Evolutionary conservation across 2,113 vertebrate species (phyloP).

Genomic region (Panthera tigris): DNA sequence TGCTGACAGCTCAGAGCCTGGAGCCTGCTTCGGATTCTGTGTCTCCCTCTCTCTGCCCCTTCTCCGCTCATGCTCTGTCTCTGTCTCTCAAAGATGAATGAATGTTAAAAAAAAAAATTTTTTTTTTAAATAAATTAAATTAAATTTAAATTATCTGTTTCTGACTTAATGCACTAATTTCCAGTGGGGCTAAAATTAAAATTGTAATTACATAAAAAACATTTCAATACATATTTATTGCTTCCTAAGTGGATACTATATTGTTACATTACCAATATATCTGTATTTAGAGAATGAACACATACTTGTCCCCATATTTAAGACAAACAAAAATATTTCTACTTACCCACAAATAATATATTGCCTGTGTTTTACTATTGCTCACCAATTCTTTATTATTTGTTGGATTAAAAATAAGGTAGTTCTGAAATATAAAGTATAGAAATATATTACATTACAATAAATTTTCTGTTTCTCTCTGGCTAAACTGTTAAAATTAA

Average conservation of each 20-base stretch:
- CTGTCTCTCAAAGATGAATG: no score
- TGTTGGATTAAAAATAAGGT: constrained; percentile 88
- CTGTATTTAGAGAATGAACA: neutral
- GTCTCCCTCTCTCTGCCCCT: no score
- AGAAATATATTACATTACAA: neutral
- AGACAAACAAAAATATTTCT: neutral
- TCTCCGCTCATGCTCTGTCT: no score
- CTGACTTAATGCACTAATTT: constrained; percentile 45
- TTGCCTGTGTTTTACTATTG: constrained; percentile 88
- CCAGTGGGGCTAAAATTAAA: constrained; percentile 11
- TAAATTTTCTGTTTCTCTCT: neutral
- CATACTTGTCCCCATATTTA: neutral
- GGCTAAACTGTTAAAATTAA: constrained; percentile 18
- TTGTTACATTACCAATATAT: neutral
- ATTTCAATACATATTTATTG: neutral
- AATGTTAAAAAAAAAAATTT: no score
- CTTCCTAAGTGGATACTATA: neutral
- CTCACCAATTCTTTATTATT: constrained; percentile 90
- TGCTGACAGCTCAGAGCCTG: no score
- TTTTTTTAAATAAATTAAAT: constrained; percentile 17
- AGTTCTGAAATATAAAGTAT: constrained; percentile 80
- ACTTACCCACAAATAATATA: constrained; percentile 93
- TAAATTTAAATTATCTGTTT: constrained; percentile 37
- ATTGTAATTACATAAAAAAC: neutral
- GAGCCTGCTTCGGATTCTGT: no score